Evolutionary conservation across 2,113 vertebrate species (phyloP).

Genomic region (Chionomys nivalis): DNA sequence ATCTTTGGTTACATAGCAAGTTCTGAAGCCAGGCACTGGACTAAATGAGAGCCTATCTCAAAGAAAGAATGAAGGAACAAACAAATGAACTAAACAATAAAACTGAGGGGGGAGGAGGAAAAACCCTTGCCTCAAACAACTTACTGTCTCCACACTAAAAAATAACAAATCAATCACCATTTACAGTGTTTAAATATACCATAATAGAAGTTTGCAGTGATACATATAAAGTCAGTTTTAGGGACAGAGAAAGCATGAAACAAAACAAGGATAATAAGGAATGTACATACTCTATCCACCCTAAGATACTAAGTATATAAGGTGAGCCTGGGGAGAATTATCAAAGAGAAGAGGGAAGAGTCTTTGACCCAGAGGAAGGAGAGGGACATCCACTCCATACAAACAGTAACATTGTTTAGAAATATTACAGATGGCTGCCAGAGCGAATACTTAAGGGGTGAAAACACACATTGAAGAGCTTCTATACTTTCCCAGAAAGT

Average conservation of each 20-base stretch:
- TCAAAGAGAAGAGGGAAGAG: not conserved
- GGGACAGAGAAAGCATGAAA: not conserved
- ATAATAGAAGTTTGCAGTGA: not conserved
- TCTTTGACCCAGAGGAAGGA: not conserved
- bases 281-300: not conserved
- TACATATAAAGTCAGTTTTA: not conserved
- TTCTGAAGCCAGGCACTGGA: not conserved
- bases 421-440: not conserved
- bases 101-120: not conserved
- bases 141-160: not conserved
- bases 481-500: not conserved
- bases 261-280: not conserved
- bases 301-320: not conserved
- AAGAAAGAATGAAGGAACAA: not conserved
- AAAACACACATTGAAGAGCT: not conserved
- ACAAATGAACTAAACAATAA: not conserved
- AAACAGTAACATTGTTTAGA: not conserved
- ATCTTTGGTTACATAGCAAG: not conserved
- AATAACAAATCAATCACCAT: not conserved
- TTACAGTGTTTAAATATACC: not conserved
- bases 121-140: not conserved
- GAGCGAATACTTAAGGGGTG: not conserved
- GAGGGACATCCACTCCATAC: too few species aligned
- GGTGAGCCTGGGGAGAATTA: not conserved
- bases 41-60: not conserved